phyloP scores from a whole-genome alignment of 1,140 invertebrate genomes.

The Tachypleus tridentatus region DNA sequence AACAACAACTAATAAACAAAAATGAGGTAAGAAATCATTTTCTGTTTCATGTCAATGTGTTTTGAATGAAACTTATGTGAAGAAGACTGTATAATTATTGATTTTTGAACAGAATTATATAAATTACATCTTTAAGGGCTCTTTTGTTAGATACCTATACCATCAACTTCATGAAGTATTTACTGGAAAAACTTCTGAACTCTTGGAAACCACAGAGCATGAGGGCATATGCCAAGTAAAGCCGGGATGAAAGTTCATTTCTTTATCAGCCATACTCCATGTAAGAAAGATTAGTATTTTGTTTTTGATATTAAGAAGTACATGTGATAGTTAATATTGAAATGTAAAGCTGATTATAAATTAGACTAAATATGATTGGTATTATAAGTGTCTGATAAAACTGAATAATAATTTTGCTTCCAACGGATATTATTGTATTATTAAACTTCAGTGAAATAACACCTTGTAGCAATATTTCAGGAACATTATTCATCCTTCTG shows the following conservation, averaged over 20 bases:
- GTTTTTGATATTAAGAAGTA: too few species aligned
- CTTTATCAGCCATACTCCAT: constrained; percentile 74
- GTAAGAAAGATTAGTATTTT: constrained; percentile 31
- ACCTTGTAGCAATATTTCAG: background rate
- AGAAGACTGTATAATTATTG: constrained; percentile 24
- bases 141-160: constrained; percentile 13
- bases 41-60: constrained; percentile 26
- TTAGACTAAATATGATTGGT: too few species aligned
- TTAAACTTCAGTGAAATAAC: too few species aligned
- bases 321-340: too few species aligned
- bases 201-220: constrained; percentile 11
- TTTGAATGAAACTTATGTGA: constrained; percentile 46
- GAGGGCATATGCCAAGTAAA: constrained; percentile 36
- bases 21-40: too few species aligned
- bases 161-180: constrained; percentile 15
- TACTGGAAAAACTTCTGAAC: constrained; percentile 4
- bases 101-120: background rate
- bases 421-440: too few species aligned
- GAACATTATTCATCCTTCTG: background rate
- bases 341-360: too few species aligned
- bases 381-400: too few species aligned
- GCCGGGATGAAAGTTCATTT: constrained; percentile 60
- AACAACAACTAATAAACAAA: too few species aligned
- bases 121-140: background rate
- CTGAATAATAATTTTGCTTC: too few species aligned